Conservation (phyloP, 2,113 vertebrate species). For the Strix aluco region DNA sequence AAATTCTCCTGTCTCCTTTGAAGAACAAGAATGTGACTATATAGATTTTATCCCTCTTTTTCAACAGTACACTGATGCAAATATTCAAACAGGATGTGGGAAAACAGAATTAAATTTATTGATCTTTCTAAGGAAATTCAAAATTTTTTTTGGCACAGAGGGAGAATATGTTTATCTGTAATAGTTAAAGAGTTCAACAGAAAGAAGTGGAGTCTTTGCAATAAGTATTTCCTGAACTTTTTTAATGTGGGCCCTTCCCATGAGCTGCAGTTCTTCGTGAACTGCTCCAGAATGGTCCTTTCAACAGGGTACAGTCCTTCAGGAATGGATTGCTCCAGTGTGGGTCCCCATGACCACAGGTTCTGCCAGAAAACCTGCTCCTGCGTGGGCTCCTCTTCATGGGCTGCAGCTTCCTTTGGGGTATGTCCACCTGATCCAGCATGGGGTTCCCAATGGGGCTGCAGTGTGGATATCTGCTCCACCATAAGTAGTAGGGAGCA, state of each 20-base stretch:
- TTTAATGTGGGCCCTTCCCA: background rate
- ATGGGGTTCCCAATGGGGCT: background rate
- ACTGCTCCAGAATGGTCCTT: background rate
- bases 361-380: background rate
- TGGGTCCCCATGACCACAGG: background rate
- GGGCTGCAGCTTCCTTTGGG: background rate
- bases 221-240: background rate
- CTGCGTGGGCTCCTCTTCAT: rapidly evolving
- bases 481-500: background rate
- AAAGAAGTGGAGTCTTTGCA: background rate
- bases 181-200: background rate
- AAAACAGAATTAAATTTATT: background rate
- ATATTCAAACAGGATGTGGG: background rate
- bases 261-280: background rate
- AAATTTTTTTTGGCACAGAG: background rate
- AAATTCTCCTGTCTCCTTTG: background rate
- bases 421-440: background rate
- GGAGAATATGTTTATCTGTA: background rate
- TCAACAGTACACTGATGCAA: background rate
- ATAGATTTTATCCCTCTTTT: background rate
- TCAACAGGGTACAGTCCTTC: background rate
- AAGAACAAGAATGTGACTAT: background rate
- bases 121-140: background rate
- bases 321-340: background rate
- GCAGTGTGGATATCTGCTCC: background rate